Evolutionary conservation across 2,797 vertebrate genomes (phyloP).

Genomic region (Picus viridis): DNA sequence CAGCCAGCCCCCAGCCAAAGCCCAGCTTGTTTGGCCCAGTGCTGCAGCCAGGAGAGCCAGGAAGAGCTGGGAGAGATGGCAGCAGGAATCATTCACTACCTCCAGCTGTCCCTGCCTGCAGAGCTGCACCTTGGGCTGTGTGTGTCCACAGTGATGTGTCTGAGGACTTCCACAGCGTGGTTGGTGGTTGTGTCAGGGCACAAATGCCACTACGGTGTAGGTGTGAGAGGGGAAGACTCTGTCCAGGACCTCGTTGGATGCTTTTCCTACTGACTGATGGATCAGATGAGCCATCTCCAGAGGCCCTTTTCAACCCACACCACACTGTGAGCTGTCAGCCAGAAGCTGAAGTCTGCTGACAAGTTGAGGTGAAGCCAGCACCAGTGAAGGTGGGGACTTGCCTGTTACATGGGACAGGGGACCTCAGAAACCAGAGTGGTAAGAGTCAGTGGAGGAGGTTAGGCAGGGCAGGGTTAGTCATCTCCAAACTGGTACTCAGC

Average conservation of each 20-base stretch:
- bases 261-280: background rate
- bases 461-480: background rate
- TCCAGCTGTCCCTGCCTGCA: background rate
- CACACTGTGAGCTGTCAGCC: background rate
- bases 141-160: no score
- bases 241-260: background rate
- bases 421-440: background rate
- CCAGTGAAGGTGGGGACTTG: background rate
- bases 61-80: background rate
- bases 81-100: background rate
- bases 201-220: background rate
- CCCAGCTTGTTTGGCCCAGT: no score
- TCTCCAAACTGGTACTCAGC: background rate
- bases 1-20: background rate
- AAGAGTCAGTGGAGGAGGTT: background rate
- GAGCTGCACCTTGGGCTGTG: background rate
- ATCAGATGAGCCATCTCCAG: no score
- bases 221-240: background rate
- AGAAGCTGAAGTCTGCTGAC: background rate
- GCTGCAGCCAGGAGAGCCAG: no score
- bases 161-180: background rate
- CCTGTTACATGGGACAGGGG: background rate
- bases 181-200: background rate
- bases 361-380: background rate
- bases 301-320: no score